Percentiles rank a stretch among this genome's conserved stretches.
Evolutionary conservation across 2,797 vertebrate species (phyloP).

Genomic region (Chloroceryle inda): DNA sequence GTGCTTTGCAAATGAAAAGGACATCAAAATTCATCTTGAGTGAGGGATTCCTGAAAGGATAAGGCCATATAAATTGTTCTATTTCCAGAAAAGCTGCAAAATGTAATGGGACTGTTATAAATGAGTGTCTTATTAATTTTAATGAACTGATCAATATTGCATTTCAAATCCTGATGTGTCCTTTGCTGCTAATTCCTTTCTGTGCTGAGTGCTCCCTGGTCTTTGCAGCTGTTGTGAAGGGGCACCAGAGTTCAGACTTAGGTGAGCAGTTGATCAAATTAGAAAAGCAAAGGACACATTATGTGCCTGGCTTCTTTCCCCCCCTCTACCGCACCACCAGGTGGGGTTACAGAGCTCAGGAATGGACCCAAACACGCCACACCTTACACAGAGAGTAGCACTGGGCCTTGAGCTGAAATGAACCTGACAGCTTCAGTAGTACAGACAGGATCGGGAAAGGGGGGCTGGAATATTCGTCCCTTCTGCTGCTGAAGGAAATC

Average conservation of each 20-base stretch:
- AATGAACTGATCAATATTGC: constrained; percentile 67
- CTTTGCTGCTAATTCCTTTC: background rate
- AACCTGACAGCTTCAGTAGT: background rate
- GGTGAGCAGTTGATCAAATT: background rate
- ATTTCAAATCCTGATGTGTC: constrained; percentile 31
- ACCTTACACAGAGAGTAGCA: background rate
- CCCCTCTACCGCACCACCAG: rapidly evolving
- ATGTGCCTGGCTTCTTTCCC: background rate
- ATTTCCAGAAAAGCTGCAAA: constrained; percentile 41
- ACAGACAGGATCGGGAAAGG: background rate
- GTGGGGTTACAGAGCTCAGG: background rate
- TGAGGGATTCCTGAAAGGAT: background rate
- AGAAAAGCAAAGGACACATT: background rate
- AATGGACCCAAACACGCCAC: background rate
- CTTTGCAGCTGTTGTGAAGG: background rate
- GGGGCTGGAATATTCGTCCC: background rate
- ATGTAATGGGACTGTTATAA: constrained; percentile 46
- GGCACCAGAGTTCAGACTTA: background rate
- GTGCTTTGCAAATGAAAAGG: background rate
- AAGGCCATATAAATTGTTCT: background rate
- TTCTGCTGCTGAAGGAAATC: background rate
- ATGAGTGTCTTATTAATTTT: constrained; percentile 57
- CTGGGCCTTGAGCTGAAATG: background rate
- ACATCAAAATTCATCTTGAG: background rate
- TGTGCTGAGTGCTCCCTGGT: background rate